Evolutionary conservation across 2,888 invertebrate species (phyloP).

Genomic region (Taenaris catops): DNA sequence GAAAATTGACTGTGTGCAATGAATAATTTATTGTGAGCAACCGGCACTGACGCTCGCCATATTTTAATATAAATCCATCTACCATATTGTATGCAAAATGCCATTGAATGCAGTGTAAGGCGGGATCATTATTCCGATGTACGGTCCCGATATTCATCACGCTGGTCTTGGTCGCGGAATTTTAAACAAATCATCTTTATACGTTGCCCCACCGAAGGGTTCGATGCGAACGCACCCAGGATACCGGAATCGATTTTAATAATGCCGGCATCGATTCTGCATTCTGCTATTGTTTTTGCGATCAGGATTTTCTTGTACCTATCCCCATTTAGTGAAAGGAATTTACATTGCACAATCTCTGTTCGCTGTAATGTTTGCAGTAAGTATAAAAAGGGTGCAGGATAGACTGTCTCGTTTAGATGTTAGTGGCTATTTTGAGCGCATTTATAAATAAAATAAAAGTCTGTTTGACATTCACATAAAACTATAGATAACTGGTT

Average conservation of each 20-base stretch:
- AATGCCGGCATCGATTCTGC: constrained; percentile 28
- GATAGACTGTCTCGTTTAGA: too few species aligned
- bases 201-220: constrained; percentile 36
- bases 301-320: constrained; percentile 10
- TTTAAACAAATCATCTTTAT: constrained; percentile 78
- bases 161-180: constrained; percentile 57
- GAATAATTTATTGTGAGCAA: constrained; percentile 76
- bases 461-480: too few species aligned
- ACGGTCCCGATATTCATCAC: constrained; percentile 75
- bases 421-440: too few species aligned
- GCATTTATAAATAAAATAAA: too few species aligned
- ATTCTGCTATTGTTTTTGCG: constrained; percentile 20
- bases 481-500: too few species aligned
- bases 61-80: constrained; percentile 79
- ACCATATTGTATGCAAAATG: constrained; percentile 79
- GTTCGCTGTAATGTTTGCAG: too few species aligned
- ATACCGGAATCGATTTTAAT: constrained; percentile 53
- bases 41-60: constrained; percentile 73
- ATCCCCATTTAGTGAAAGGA: constrained; percentile 7
- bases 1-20: constrained; percentile 74
- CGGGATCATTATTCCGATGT: constrained; percentile 77
- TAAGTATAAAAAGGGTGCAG: too few species aligned
- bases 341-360: constrained; percentile 1
- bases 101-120: constrained; percentile 76
- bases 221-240: constrained; percentile 38